Evolutionary conservation across 2,888 invertebrate genomes (phyloP).

Genomic region (Calephelis perditalis): DNA sequence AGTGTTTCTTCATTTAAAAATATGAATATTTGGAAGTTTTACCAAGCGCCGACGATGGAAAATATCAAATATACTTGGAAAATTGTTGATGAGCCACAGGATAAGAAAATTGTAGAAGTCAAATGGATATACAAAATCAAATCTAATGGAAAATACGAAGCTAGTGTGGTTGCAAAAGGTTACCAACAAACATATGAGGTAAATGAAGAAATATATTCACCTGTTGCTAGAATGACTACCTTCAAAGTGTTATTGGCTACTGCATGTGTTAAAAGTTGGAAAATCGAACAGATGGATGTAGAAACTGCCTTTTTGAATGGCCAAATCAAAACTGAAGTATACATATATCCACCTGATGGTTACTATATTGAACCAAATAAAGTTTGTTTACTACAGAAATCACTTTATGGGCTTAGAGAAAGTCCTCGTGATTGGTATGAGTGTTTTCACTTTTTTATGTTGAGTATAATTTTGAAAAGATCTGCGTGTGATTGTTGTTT

Average conservation of each 20-base stretch:
- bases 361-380: constrained; percentile 34
- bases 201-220: constrained; percentile 28
- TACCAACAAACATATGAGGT: constrained; percentile 21
- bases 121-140: constrained; percentile 39
- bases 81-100: constrained; percentile 33
- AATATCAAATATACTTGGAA: too few relatives aligned
- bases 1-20: too few relatives aligned
- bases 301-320: constrained; percentile 38
- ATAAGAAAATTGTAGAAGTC: constrained; percentile 32
- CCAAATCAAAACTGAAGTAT: constrained; percentile 29
- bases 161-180: constrained; percentile 20
- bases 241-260: constrained; percentile 34
- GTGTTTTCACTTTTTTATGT: constrained; percentile 3
- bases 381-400: constrained; percentile 37
- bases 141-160: constrained; percentile 6
- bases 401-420: constrained; percentile 34
- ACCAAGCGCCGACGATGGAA: too few relatives aligned
- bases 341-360: constrained; percentile 37
- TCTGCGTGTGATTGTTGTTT: not conserved
- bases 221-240: constrained; percentile 37
- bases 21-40: too few relatives aligned
- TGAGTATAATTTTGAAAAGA: not conserved
- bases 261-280: constrained; percentile 31
- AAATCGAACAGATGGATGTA: constrained; percentile 29
- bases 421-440: not conserved